phyloP scores from a whole-genome alignment of 2,888 invertebrate genomes.

The Polymixis lichenea region DNA sequence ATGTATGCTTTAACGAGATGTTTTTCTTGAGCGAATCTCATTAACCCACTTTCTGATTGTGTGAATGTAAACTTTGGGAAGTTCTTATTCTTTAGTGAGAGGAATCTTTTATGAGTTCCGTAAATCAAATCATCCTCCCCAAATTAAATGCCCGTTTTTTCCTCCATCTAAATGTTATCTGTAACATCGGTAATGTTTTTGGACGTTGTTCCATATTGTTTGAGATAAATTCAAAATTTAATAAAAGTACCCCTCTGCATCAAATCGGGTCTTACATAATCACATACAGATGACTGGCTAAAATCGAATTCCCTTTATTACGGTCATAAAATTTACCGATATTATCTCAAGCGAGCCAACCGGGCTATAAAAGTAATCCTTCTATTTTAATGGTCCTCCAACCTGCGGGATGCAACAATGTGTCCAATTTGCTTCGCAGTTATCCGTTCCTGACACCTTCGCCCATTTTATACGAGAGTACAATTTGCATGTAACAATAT shows the following conservation, averaged over 20 bases:
- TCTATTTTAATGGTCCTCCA: constrained; percentile 88
- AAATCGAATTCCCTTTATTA: constrained; percentile 89
- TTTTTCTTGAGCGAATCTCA: constrained; percentile 90
- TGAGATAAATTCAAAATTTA: constrained; percentile 62
- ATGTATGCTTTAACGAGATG: constrained; percentile 91
- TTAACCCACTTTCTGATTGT: constrained; percentile 90
- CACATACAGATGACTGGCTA: constrained; percentile 87
- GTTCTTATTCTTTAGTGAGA: constrained; percentile 84
- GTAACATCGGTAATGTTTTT: constrained; percentile 53
- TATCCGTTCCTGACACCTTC: constrained; percentile 71
- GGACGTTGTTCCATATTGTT: constrained; percentile 60
- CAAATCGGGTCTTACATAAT: constrained; percentile 82
- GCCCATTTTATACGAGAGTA: constrained; percentile 69
- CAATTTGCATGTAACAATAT: constrained; percentile 70
- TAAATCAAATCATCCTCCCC: constrained; percentile 82
- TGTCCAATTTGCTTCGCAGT: constrained; percentile 80
- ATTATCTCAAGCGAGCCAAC: constrained; percentile 89
- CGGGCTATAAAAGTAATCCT: constrained; percentile 89
- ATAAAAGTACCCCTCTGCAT: constrained; percentile 67
- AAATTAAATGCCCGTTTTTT: constrained; percentile 72
- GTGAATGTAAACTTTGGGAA: constrained; percentile 88
- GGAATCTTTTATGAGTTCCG: constrained; percentile 84
- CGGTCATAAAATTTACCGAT: constrained; percentile 89
- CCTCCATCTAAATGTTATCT: constrained; percentile 42
- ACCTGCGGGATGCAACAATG: constrained; percentile 88